These are phyloP conservation scores for Dipodomys spectabilis DNA, from an alignment of 2,113 vertebrate species.

Conservation along the genomic window DNA sequence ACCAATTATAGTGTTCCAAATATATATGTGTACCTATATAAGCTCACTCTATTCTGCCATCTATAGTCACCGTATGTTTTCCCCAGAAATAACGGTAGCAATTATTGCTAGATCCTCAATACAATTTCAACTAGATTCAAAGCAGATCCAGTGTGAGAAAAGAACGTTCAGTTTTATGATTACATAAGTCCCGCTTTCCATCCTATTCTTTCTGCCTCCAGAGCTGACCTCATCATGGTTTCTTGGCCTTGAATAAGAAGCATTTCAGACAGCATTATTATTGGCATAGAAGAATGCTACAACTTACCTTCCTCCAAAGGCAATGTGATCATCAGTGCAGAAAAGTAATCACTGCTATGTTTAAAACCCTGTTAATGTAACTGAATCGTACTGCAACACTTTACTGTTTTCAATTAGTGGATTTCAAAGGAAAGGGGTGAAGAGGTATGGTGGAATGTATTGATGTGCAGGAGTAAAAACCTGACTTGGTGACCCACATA, in stretches of 20 bases:
- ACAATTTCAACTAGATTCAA: slow-evolving; percentile 51
- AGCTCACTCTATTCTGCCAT: slow-evolving; percentile 11
- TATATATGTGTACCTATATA: background rate
- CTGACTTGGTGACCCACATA: background rate
- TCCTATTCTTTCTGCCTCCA: background rate
- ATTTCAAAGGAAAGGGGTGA: background rate
- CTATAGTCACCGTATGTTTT: slow-evolving; percentile 11
- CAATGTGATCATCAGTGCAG: background rate
- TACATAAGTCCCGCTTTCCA: background rate
- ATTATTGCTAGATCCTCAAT: background rate
- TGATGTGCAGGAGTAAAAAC: background rate
- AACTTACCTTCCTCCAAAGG: background rate
- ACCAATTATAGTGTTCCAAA: slow-evolving; percentile 34
- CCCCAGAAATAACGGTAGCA: background rate
- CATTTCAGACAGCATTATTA: background rate
- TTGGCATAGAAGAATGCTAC: background rate
- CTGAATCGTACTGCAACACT: background rate
- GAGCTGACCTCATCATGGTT: background rate
- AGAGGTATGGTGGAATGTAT: background rate
- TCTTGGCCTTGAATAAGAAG: background rate
- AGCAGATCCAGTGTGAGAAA: slow-evolving; percentile 21
- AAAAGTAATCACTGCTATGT: background rate
- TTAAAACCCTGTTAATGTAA: background rate
- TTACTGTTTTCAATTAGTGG: background rate
- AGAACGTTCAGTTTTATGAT: slow-evolving; percentile 14